A percentile compares a stretch with the other conserved stretches of the same genome.
phyloP scores from a whole-genome alignment of 2,888 invertebrate genomes.

The Drosophila prostipennis region DNA sequence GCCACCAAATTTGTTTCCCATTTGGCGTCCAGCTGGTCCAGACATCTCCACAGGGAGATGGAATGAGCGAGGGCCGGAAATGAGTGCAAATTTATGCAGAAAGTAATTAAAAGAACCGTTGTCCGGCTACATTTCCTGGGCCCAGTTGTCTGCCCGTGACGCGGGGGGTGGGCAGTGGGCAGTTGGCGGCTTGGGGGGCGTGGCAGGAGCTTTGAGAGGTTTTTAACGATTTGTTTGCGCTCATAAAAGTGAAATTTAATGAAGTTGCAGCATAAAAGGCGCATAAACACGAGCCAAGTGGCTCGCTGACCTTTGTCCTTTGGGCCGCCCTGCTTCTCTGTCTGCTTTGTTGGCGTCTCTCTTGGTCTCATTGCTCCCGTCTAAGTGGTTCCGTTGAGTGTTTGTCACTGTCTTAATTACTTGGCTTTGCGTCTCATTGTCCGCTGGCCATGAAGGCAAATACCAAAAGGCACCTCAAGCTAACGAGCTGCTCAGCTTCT shows the following conservation, averaged over 20 bases:
- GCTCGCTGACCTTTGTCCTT: conserved; percentile 42
- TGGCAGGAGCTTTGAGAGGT: conserved; percentile 44
- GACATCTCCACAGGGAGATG: conserved; percentile 8
- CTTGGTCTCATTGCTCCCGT: conserved; percentile 9
- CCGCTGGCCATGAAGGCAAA: conserved; percentile 40
- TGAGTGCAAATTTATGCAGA: conserved; percentile 74
- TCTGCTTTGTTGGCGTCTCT: background rate
- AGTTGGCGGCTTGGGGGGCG: conserved; percentile 16
- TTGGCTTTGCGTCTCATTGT: conserved; percentile 45
- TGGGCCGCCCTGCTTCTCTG: background rate
- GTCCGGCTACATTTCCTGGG: conserved; percentile 48
- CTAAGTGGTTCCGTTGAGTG: conserved; percentile 31
- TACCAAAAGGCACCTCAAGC: conserved; percentile 55
- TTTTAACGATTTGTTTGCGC: conserved; percentile 57
- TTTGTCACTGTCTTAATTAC: conserved; percentile 51
- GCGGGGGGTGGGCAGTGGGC: background rate
- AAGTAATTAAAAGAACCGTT: conserved; percentile 74
- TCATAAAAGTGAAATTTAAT: conserved; percentile 68
- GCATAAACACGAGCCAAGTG: conserved; percentile 53
- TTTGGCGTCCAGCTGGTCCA: conserved; percentile 31
- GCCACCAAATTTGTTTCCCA: conserved; percentile 36
- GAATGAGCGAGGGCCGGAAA: conserved; percentile 37
- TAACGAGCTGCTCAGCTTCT: conserved; percentile 39
- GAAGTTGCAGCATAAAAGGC: conserved; percentile 70
- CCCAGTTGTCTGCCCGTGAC: conserved; percentile 7